These are phyloP conservation scores for Haemorhous mexicanus DNA, from an alignment of 2,113 vertebrate genomes.

Conservation along the genomic window DNA sequence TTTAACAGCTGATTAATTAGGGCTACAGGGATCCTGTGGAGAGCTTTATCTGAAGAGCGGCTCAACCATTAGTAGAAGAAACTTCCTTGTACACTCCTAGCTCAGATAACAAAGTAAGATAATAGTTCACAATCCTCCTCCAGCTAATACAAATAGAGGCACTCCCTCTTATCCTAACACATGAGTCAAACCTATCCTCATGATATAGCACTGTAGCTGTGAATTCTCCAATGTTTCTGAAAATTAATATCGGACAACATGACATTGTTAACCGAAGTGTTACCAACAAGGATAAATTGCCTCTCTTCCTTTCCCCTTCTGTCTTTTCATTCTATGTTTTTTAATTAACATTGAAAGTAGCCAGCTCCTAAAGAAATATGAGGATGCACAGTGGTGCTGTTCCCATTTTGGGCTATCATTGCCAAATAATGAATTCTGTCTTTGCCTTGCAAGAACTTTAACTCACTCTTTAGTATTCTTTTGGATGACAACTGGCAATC, in stretches of 20 bases:
- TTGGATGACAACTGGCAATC: background rate
- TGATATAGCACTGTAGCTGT: background rate
- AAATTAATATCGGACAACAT: slow-evolving; percentile 38
- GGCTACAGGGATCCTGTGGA: slow-evolving; percentile 71
- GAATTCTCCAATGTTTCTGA: slow-evolving; percentile 50
- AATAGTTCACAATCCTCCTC: slow-evolving; percentile 76
- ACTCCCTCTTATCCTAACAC: slow-evolving; percentile 78
- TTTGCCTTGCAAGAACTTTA: background rate
- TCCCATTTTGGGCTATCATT: background rate
- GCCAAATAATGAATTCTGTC: background rate
- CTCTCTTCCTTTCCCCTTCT: background rate
- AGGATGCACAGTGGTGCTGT: background rate
- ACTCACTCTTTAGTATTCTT: background rate
- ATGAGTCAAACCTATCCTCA: slow-evolving; percentile 47
- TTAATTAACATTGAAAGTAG: background rate
- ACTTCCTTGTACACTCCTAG: slow-evolving; percentile 80
- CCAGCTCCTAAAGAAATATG: background rate
- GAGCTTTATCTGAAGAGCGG: slow-evolving; percentile 83
- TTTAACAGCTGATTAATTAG: slow-evolving; percentile 85
- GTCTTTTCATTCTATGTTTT: background rate
- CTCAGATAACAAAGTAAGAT: slow-evolving; percentile 84
- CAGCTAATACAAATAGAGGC: slow-evolving; percentile 79
- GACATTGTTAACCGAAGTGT: background rate
- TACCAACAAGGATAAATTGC: background rate
- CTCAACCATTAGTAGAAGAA: slow-evolving; percentile 82